Conservation (phyloP, 2,797 vertebrate species). For the Aselliscus stoliczkanus region DNA sequence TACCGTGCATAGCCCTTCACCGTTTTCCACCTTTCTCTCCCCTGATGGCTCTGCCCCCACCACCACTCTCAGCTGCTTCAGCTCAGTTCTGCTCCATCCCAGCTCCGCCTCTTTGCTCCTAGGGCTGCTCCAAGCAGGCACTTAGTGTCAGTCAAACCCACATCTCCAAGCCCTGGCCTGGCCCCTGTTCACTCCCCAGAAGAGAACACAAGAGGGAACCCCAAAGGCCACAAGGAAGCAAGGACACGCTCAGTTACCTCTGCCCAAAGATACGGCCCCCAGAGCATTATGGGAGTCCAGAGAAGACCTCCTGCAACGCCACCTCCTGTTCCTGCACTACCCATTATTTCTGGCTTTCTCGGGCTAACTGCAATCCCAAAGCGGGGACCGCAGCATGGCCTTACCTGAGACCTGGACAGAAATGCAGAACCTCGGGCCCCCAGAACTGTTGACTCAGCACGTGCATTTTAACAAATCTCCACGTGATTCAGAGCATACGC, state of each 20-base stretch:
- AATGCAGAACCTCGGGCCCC: neutral
- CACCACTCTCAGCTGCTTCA: neutral
- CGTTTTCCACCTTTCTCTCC: neutral
- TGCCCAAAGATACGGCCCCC: neutral
- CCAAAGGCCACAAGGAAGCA: neutral
- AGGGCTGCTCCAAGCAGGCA: neutral
- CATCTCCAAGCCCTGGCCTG: neutral
- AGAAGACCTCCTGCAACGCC: neutral
- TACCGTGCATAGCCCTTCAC: too few relatives aligned
- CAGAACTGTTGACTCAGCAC: neutral
- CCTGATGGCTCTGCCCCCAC: neutral
- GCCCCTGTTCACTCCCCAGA: neutral
- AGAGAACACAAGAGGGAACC: neutral
- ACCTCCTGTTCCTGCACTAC: neutral
- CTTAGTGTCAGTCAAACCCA: neutral
- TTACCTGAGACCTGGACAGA: neutral
- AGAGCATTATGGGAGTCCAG: fast-evolving
- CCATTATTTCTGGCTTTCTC: neutral
- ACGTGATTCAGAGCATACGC: fast-evolving
- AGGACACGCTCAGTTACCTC: neutral
- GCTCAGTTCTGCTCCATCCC: neutral
- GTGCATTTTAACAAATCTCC: neutral
- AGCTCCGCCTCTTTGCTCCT: neutral
- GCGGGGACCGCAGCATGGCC: neutral
- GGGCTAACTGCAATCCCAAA: neutral